Evolutionary conservation across 2,113 vertebrate genomes (phyloP).

Genomic region (Mastomys natalensis): DNA sequence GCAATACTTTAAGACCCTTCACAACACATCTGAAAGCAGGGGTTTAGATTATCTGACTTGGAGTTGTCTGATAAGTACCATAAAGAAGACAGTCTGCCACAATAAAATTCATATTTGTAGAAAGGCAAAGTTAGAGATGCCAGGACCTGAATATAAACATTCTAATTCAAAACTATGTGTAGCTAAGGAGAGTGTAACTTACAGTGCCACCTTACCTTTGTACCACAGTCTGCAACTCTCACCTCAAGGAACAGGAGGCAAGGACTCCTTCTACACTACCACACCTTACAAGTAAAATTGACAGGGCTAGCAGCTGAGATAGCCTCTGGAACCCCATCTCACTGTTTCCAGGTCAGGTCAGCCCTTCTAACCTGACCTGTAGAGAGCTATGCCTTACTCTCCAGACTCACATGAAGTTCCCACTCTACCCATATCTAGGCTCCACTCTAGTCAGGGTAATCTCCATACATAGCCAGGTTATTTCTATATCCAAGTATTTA

Average conservation of each 20-base stretch:
- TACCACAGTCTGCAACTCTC: neutral
- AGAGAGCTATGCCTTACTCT: neutral
- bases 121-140: neutral
- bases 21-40: neutral
- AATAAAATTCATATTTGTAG: neutral
- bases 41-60: neutral
- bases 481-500: neutral
- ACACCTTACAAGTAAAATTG: neutral
- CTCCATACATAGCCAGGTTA: fast-evolving
- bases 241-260: neutral
- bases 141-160: neutral
- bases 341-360: fast-evolving
- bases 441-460: neutral
- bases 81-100: neutral
- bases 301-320: neutral
- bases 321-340: neutral
- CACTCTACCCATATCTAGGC: neutral
- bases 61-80: neutral
- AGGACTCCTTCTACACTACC: fast-evolving
- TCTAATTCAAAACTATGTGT: neutral
- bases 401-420: neutral
- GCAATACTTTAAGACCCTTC: neutral
- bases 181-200: neutral
- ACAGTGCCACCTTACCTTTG: neutral
- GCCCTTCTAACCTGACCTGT: too few species aligned